phyloP scores from a whole-genome alignment of 2,888 invertebrate species.

The Patella caerulea region DNA sequence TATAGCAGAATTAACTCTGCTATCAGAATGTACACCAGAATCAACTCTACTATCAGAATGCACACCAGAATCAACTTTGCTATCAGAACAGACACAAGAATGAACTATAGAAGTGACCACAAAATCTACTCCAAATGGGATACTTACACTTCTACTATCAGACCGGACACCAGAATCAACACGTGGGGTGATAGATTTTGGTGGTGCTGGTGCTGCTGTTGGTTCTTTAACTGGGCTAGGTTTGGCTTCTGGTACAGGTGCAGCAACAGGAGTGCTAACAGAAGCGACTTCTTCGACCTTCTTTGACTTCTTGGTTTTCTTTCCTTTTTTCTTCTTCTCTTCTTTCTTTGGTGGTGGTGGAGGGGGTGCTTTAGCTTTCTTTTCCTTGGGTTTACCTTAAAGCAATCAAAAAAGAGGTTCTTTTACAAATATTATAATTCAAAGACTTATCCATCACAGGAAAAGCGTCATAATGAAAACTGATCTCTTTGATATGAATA shows the following conservation, averaged over 20 bases:
- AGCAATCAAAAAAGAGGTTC: too few species aligned
- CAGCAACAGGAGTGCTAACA: slow-evolving; percentile 21
- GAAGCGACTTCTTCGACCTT: slow-evolving; percentile 41
- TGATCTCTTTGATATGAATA: too few species aligned
- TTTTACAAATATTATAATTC: too few species aligned
- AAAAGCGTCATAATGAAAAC: too few species aligned
- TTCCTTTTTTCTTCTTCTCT: slow-evolving; percentile 40
- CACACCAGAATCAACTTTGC: too few species aligned
- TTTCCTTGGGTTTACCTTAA: slow-evolving; percentile 50
- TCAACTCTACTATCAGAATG: too few species aligned
- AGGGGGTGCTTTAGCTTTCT: slow-evolving; percentile 44
- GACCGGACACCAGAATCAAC: neutral
- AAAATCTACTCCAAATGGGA: too few species aligned
- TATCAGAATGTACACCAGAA: too few species aligned
- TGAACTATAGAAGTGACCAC: too few species aligned
- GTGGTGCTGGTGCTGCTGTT: slow-evolving; percentile 28
- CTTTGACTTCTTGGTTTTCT: slow-evolving; percentile 42
- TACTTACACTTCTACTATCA: neutral
- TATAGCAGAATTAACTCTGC: too few species aligned
- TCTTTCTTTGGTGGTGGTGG: slow-evolving; percentile 34
- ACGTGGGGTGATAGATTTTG: neutral
- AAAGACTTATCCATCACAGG: too few species aligned
- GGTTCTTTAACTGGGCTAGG: slow-evolving; percentile 33
- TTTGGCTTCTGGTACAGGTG: slow-evolving; percentile 32
- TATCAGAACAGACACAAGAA: too few species aligned